These are phyloP conservation scores for Labeo calbasu DNA, from an alignment of 2,797 vertebrate genomes.

Conservation along the genomic window DNA sequence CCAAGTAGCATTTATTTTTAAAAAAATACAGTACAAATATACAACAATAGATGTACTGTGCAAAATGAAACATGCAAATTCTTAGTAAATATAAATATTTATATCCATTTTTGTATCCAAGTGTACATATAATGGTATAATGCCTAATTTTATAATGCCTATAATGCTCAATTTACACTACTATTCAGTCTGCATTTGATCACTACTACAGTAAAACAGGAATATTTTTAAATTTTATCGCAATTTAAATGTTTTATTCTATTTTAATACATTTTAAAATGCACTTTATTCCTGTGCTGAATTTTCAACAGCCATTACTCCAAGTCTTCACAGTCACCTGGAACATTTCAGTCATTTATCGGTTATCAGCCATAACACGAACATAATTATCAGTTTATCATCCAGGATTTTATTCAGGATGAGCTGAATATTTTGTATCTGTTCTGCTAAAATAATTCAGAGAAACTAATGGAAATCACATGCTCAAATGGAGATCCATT, in stretches of 20 bases:
- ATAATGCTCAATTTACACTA: not conserved
- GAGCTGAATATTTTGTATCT: constrained; percentile 8
- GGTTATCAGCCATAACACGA: not conserved
- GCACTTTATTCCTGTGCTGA: not conserved
- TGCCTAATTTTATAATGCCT: not conserved
- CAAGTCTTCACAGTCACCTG: not conserved
- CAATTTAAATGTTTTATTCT: not conserved
- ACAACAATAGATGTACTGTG: not conserved
- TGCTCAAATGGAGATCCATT: constrained; percentile 24
- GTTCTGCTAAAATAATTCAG: constrained; percentile 18
- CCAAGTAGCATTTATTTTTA: not conserved
- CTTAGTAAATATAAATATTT: not conserved
- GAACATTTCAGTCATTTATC: not conserved
- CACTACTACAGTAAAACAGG: not conserved
- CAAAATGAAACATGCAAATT: not conserved
- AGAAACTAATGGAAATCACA: constrained; percentile 25
- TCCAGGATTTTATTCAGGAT: not conserved
- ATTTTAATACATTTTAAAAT: not conserved
- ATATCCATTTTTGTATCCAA: not conserved
- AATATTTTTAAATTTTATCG: not conserved
- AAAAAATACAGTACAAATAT: not conserved
- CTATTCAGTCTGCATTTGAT: not conserved
- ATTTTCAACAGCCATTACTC: not conserved
- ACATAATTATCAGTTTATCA: not conserved
- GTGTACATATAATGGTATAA: not conserved